These are phyloP conservation scores for Lypha dubia DNA, from an alignment of 2,888 invertebrate species.

Conservation along the genomic window DNA sequence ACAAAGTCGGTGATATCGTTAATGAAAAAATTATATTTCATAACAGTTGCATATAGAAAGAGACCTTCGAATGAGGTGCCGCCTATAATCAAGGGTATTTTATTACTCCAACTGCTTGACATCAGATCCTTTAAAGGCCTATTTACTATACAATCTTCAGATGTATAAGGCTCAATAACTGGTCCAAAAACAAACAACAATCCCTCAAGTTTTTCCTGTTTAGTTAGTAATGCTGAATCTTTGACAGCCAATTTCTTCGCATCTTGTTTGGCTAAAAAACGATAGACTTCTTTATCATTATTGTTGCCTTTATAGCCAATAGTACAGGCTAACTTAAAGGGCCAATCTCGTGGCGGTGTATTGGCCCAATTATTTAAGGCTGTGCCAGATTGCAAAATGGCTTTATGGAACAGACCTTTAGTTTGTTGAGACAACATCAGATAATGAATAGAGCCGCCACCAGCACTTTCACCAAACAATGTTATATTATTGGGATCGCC, in stretches of 20 bases:
- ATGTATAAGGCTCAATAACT: slow-evolving; percentile 80
- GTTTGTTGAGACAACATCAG: slow-evolving; percentile 84
- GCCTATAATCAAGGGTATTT: slow-evolving; percentile 81
- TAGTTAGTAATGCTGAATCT: slow-evolving; percentile 77
- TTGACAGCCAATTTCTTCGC: slow-evolving; percentile 72
- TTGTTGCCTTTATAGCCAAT: slow-evolving; percentile 81
- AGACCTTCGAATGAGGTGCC: slow-evolving; percentile 81
- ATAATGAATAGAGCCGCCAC: slow-evolving; percentile 83
- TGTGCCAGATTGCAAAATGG: slow-evolving; percentile 81
- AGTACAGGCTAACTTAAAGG: slow-evolving; percentile 78
- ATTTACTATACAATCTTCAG: slow-evolving; percentile 77
- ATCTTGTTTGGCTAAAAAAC: slow-evolving; percentile 73
- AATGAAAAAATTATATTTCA: slow-evolving; percentile 40
- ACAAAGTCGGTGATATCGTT: slow-evolving; percentile 78
- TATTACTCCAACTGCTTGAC: slow-evolving; percentile 79
- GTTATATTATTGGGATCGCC: slow-evolving; percentile 85
- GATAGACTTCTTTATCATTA: slow-evolving; percentile 78
- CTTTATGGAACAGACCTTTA: slow-evolving; percentile 82
- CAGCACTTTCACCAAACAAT: slow-evolving; percentile 85
- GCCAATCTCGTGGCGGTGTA: slow-evolving; percentile 77
- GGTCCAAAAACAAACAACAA: slow-evolving; percentile 79
- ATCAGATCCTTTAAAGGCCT: slow-evolving; percentile 77
- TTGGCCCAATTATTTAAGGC: slow-evolving; percentile 79
- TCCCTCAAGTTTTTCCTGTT: slow-evolving; percentile 77
- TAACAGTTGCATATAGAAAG: slow-evolving; percentile 75